Evolutionary conservation across 2,888 invertebrate genomes (phyloP).

Genomic region (Eupithecia abbreviata): DNA sequence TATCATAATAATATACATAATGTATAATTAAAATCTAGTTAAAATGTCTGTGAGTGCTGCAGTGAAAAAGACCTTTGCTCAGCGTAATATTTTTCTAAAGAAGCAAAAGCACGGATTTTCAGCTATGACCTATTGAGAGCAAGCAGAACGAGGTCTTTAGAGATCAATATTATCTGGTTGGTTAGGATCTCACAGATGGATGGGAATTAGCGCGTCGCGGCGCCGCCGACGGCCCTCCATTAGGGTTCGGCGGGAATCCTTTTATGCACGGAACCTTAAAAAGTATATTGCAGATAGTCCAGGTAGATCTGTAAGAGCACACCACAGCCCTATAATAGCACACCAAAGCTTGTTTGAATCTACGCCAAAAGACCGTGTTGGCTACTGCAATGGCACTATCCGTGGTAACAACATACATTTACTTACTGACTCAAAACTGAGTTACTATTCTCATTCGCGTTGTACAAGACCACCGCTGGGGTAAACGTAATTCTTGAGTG

Average conservation of each 20-base stretch:
- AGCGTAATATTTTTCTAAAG: too few species aligned
- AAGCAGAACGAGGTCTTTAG: too few species aligned
- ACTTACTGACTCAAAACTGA: neutral
- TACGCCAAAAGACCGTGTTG: conserved; percentile 17
- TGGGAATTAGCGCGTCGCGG: neutral
- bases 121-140: too few species aligned
- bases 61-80: too few species aligned
- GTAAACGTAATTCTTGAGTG: too few species aligned
- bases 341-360: conserved; percentile 4
- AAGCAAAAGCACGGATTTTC: too few species aligned
- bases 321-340: neutral
- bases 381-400: neutral
- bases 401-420: neutral
- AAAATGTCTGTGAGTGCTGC: too few species aligned
- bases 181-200: neutral
- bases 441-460: neutral
- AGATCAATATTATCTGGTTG: too few species aligned
- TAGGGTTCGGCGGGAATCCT: neutral
- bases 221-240: neutral
- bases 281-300: neutral
- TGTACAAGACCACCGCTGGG: too few species aligned
- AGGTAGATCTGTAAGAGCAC: neutral
- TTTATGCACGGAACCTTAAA: neutral
- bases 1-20: too few species aligned
- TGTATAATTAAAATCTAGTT: too few species aligned